Evolutionary conservation across 2,888 invertebrate species (phyloP).

Genomic region (Thymelicus sylvestris): DNA sequence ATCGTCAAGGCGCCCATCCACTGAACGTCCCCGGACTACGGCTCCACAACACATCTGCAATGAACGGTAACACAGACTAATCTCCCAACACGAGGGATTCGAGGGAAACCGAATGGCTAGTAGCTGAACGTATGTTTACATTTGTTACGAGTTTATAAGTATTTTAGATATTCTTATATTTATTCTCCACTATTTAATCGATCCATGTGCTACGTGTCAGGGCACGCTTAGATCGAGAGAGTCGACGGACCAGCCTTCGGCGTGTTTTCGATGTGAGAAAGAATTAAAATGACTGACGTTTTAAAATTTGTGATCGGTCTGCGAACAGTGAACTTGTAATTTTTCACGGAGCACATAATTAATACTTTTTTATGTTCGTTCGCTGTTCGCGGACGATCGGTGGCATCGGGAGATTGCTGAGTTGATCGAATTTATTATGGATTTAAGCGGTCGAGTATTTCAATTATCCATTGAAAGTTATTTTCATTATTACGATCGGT

Average conservation of each 20-base stretch:
- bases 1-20: conserved; percentile 97
- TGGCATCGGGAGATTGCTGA: conserved; percentile 69
- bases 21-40: conserved; percentile 72
- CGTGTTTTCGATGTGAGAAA: conserved; percentile 50
- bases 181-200: conserved; percentile 85
- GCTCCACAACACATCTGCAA: conserved; percentile 63
- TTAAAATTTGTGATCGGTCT: conserved; percentile 58
- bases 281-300: conserved; percentile 71
- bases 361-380: conserved; percentile 53
- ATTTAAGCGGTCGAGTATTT: conserved; percentile 79
- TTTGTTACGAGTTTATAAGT: conserved; percentile 86
- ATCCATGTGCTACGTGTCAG: conserved; percentile 66
- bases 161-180: conserved; percentile 90
- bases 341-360: conserved; percentile 50
- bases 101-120: conserved; percentile 65
- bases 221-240: conserved; percentile 49
- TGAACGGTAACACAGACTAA: conserved; percentile 66
- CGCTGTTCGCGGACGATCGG: conserved; percentile 64
- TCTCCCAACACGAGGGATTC: conserved; percentile 56
- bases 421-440: conserved; percentile 84
- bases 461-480: conserved; percentile 71
- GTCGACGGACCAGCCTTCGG: conserved; percentile 49
- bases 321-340: conserved; percentile 59
- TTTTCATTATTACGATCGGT: conserved; percentile 68
- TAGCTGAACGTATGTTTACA: conserved; percentile 81